Evolutionary conservation across 2,113 vertebrate species (phyloP).

Genomic region (Sorex fumeus): DNA sequence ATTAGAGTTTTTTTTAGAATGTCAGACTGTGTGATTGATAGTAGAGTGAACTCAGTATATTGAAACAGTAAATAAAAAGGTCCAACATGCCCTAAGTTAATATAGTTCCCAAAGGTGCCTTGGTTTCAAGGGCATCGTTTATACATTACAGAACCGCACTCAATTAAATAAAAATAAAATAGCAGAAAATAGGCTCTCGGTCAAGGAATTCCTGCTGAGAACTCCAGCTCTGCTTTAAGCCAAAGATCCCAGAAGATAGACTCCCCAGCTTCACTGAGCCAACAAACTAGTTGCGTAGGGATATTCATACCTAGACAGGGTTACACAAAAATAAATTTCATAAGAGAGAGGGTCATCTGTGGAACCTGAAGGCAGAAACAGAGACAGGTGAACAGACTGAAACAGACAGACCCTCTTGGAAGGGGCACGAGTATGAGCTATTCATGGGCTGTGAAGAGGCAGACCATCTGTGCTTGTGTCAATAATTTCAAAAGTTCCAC

Average conservation of each 20-base stretch:
- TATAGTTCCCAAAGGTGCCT: constrained; percentile 47
- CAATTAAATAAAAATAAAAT: constrained; percentile 66
- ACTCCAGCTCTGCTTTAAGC: background rate
- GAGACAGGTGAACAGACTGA: constrained; percentile 18
- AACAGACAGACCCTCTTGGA: background rate
- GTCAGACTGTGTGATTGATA: constrained; percentile 60
- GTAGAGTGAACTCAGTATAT: constrained; percentile 24
- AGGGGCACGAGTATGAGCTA: background rate
- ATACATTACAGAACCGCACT: constrained; percentile 56
- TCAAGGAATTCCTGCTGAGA: background rate
- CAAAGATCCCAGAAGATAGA: background rate
- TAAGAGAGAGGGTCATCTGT: background rate
- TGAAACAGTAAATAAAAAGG: constrained; percentile 73
- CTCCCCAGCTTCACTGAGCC: background rate
- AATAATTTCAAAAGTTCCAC: constrained; percentile 26
- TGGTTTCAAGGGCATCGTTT: constrained; percentile 53
- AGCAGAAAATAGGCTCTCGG: constrained; percentile 10
- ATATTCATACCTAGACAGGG: background rate
- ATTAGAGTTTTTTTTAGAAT: background rate
- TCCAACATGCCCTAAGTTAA: constrained; percentile 40
- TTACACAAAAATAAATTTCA: background rate
- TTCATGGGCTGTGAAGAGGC: background rate
- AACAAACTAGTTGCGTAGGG: background rate
- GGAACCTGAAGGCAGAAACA: background rate
- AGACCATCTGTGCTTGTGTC: constrained; percentile 16